These are phyloP conservation scores for Lichenostomus cassidix DNA, from an alignment of 2,113 vertebrate genomes.

Conservation along the genomic window DNA sequence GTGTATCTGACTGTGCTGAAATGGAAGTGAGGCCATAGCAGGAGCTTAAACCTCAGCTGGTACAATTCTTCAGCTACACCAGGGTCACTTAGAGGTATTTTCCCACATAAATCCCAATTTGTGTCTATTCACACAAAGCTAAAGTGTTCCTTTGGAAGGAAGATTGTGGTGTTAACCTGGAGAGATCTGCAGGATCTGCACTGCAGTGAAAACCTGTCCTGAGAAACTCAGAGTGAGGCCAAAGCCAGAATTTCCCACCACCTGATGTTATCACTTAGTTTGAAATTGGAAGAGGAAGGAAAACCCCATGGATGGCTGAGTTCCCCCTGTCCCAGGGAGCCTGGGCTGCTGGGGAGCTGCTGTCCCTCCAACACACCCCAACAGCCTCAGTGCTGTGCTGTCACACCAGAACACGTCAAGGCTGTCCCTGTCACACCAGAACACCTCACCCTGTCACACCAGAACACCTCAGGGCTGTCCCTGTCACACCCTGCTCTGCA, in stretches of 20 bases:
- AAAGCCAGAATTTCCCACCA: neutral
- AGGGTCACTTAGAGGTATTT: neutral
- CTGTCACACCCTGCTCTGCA: neutral
- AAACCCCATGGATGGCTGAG: neutral
- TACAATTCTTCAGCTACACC: constrained; percentile 1
- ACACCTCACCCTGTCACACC: rapidly evolving
- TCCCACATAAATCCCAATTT: constrained; percentile 32
- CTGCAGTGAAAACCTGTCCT: constrained; percentile 2
- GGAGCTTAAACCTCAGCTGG: neutral
- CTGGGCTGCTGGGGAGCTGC: neutral
- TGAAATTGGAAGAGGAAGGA: neutral
- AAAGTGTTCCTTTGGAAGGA: constrained; percentile 1
- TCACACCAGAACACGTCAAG: too few species aligned
- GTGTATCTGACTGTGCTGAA: neutral
- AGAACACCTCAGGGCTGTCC: too few species aligned
- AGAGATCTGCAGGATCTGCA: neutral
- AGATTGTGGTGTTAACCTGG: constrained; percentile 3
- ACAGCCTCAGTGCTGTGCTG: rapidly evolving
- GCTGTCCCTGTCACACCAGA: too few species aligned
- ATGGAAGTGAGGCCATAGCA: neutral
- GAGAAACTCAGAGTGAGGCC: neutral
- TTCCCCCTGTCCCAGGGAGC: neutral
- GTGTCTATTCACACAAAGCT: neutral
- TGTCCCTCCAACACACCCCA: rapidly evolving
- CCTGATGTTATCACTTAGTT: neutral